A percentile compares a stretch with the other conserved stretches of the same genome.
phyloP scores from a whole-genome alignment of 2,797 vertebrate genomes.

The Molossus molossus region DNA sequence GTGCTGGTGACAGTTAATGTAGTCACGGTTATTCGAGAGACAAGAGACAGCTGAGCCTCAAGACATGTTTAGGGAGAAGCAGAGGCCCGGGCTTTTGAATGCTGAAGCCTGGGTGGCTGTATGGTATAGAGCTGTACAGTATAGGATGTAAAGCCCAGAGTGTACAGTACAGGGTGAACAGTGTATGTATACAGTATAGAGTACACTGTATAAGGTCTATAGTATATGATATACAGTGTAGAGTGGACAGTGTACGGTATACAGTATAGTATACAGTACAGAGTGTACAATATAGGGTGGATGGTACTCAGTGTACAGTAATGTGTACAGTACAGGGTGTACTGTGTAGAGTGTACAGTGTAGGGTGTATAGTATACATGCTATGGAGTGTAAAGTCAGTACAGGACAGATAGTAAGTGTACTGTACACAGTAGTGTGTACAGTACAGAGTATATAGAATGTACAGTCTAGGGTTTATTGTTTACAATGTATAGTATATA shows the following conservation, averaged over 20 bases:
- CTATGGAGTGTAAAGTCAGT: no score
- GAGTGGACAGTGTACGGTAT: background rate
- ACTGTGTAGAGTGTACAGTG: background rate
- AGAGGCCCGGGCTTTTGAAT: background rate
- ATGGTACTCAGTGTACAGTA: background rate
- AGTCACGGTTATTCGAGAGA: background rate
- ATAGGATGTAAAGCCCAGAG: no score
- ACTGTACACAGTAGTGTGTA: background rate
- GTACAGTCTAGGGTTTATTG: accelerated
- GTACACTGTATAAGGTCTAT: accelerated
- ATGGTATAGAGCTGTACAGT: accelerated
- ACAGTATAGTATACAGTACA: accelerated
- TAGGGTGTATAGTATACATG: background rate
- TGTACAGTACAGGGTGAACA: no score
- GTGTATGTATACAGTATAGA: background rate
- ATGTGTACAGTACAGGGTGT: background rate
- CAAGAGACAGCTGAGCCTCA: background rate
- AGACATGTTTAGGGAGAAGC: background rate
- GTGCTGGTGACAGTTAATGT: background rate
- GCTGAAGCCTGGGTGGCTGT: background rate
- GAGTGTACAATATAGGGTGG: background rate
- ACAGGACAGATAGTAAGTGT: background rate
- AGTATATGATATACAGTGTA: background rate
- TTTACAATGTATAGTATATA: no score
- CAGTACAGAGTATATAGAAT: background rate